Percentiles rank a stretch among this genome's conserved stretches.
phyloP scores from a whole-genome alignment of 2,797 vertebrate species.

The Vultur gryphus region DNA sequence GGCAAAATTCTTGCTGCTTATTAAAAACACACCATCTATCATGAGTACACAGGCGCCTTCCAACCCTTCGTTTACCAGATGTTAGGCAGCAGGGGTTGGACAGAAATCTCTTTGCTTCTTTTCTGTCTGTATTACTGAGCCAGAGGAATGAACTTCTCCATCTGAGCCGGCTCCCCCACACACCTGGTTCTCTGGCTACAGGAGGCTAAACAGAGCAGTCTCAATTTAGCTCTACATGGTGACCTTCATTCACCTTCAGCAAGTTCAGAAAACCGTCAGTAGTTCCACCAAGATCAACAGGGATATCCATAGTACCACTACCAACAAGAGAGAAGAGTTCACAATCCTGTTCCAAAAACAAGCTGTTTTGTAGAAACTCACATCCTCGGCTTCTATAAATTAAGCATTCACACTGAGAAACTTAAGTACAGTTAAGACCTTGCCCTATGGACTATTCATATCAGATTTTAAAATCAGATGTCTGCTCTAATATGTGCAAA shows the following conservation, averaged over 20 bases:
- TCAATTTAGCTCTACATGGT: neutral
- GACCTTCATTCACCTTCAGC: neutral
- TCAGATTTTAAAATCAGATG: neutral
- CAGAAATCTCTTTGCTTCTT: neutral
- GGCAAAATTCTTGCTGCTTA: constrained; percentile 15
- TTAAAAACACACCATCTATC: constrained; percentile 15
- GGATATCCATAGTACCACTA: neutral
- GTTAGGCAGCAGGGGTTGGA: neutral
- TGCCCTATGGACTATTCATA: neutral
- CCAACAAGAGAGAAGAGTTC: neutral
- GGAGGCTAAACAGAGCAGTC: neutral
- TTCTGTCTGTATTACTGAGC: neutral
- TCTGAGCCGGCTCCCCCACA: neutral
- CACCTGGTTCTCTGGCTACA: neutral
- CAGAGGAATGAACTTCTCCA: neutral
- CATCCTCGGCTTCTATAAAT: neutral
- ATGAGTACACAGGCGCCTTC: neutral
- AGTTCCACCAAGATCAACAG: neutral
- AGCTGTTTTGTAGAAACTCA: neutral
- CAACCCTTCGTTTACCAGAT: neutral
- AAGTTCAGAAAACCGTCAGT: neutral
- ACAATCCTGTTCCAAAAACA: neutral
- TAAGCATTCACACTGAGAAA: neutral
- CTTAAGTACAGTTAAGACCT: neutral
- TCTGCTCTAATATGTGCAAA: neutral